phyloP scores from a whole-genome alignment of 2,113 vertebrate species.

The Motacilla alba region DNA sequence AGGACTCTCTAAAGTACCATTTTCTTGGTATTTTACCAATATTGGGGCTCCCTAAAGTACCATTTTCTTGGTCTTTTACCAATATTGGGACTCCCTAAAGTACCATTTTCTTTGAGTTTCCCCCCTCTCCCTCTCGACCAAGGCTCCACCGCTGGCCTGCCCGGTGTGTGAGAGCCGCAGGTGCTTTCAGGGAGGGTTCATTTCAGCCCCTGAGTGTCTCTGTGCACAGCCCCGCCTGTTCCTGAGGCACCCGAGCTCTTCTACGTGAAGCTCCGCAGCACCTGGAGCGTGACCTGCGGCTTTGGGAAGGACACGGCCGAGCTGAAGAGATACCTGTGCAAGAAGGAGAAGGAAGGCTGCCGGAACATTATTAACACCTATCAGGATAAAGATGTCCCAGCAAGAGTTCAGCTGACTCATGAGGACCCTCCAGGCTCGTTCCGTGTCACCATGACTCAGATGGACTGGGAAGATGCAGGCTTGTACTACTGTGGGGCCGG shows the following conservation, averaged over 20 bases:
- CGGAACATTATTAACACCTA: neutral
- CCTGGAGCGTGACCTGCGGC: slow-evolving; percentile 31
- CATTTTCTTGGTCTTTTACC: no score
- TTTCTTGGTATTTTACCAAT: no score
- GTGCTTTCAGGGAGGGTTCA: neutral
- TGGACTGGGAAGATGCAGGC: slow-evolving; percentile 62
- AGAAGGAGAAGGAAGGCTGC: neutral
- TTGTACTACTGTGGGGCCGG: slow-evolving; percentile 59
- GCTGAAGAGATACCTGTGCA: slow-evolving; percentile 51
- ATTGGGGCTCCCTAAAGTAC: no score
- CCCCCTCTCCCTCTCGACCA: neutral
- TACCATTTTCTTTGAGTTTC: neutral
- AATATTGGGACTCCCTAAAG: neutral
- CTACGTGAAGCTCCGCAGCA: slow-evolving; percentile 45
- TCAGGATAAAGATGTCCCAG: neutral
- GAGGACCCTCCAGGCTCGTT: neutral
- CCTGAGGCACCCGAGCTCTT: slow-evolving; percentile 50
- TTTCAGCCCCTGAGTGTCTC: neutral
- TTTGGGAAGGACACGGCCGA: accelerated
- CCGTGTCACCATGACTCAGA: slow-evolving; percentile 44
- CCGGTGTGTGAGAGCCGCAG: neutral
- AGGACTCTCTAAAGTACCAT: no score
- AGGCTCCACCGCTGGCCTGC: neutral
- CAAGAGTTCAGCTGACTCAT: neutral
- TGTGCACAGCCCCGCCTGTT: neutral